Base-by-base conservation (phyloP, 2,113 vertebrate species). In the Felis chaus region DNA sequence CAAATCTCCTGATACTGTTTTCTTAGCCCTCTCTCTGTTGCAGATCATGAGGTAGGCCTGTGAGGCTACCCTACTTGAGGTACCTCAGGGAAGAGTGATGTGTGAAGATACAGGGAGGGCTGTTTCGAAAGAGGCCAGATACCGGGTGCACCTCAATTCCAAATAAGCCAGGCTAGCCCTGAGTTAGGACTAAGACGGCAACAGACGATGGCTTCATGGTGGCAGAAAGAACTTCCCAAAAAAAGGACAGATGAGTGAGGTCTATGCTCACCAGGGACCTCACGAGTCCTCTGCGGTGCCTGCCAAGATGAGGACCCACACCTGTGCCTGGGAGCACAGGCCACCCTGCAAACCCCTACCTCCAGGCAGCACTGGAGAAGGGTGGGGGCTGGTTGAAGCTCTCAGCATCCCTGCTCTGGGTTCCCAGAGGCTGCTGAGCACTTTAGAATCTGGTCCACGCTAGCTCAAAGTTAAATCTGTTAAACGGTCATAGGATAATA, bases 91-190 rank as follows among this genome's bases (percentile, higher is more conserved):
- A 15, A 45, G 41, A 36, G 29, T 31, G 21, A 12, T 1, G 27
- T 57, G 48, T 41, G 41, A 63, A 41, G 55, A 39, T 89, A 15
- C 19, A n/a, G 53, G 55, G 25, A 45, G n/a, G 36, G 45, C 29
- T 66, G 66, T 73, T 90, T 45, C 53, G 27, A 78, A 92, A 78
- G 82, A 66, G 74, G 74, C 45, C 39, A 66, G 41, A 80, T 16
- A 13, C 79, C 45, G 86, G 53, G 79, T 41, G 23, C 5, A 57
- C 31, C 57, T 83, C 66, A 68, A 73, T 74, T 93, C 85, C 65
- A 86, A n/a, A 78, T 29, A 96, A 65, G 88, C 27, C 39, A 81
- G 50, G 45, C 82, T 45, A 79, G 57, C 53, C 27, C 57, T 73
- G 88, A 73, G 33, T 66, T 36, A 53, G 61, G 53, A n/a, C 53